Percentiles rank a stretch among this genome's conserved stretches.
phyloP scores from a whole-genome alignment of 2,113 vertebrate species.

The Parus major region DNA sequence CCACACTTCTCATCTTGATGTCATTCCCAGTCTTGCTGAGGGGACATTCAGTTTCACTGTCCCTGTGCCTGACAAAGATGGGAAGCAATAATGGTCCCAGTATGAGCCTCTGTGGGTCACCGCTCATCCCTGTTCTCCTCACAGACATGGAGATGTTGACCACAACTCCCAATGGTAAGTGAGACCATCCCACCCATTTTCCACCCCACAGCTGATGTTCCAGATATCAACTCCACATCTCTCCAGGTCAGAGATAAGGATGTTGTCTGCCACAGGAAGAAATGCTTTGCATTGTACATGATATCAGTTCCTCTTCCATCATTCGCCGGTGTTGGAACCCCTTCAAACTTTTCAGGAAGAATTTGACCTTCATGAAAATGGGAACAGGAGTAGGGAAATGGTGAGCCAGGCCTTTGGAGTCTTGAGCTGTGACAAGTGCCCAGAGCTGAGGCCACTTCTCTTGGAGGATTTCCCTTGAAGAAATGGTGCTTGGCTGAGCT shows the following conservation, averaged over 20 bases:
- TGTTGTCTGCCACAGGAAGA: background rate
- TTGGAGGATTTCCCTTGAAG: background rate
- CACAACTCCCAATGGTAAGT: background rate
- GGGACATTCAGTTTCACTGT: background rate
- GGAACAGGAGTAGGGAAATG: background rate
- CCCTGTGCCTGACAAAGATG: background rate
- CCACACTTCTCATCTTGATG: background rate
- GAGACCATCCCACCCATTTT: background rate
- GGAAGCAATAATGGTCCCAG: background rate
- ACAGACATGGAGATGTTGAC: rapidly evolving
- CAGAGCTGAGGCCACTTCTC: background rate
- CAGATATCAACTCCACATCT: background rate
- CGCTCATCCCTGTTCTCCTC: background rate
- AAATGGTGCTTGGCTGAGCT: background rate
- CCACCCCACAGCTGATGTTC: background rate
- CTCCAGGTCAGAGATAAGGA: background rate
- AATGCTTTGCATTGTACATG: background rate
- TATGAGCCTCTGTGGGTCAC: background rate
- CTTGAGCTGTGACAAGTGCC: background rate
- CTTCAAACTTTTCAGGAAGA: background rate
- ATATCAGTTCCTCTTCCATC: background rate
- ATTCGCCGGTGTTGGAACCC: too few relatives aligned
- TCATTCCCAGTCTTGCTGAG: background rate
- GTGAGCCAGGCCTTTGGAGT: background rate
- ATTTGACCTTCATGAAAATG: background rate